These are phyloP conservation scores for Calcarius lapponicus DNA, from an alignment of 2,797 vertebrate species.

Conservation along the genomic window DNA sequence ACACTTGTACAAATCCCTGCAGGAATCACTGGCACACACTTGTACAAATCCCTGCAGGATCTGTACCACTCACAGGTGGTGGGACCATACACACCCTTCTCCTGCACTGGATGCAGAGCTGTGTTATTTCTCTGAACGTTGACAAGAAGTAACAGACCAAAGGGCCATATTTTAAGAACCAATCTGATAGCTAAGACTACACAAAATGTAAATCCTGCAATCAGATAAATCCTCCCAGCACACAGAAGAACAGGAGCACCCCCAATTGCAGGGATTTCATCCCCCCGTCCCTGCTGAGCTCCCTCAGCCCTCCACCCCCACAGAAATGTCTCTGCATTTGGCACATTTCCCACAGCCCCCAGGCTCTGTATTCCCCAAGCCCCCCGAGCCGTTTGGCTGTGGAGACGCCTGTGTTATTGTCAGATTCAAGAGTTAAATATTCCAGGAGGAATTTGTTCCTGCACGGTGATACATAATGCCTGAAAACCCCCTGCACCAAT, in stretches of 20 bases:
- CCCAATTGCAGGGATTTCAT: neutral
- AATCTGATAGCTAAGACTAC: neutral
- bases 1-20: neutral
- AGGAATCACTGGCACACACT: neutral
- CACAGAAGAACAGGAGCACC: neutral
- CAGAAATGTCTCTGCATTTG: neutral
- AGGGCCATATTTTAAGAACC: slow-evolving; percentile 38
- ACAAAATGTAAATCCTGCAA: slow-evolving; percentile 11
- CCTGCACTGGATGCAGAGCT: neutral
- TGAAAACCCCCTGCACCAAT: slow-evolving; percentile 94
- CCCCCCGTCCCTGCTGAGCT: neutral
- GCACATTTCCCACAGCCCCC: neutral
- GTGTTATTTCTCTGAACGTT: neutral
- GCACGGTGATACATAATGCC: slow-evolving; percentile 91
- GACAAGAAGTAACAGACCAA: neutral
- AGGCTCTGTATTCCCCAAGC: slow-evolving; percentile 1
- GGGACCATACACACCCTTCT: neutral
- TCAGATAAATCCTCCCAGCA: slow-evolving; percentile 1
- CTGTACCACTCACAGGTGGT: neutral
- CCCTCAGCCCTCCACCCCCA: neutral
- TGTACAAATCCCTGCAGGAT: neutral
- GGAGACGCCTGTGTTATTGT: slow-evolving; percentile 84
- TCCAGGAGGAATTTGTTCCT: slow-evolving; percentile 97
- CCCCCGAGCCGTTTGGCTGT: slow-evolving; percentile 81
- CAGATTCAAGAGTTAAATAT: slow-evolving; percentile 96